A percentile compares a stretch with the other conserved stretches of the same genome.
phyloP scores from a whole-genome alignment of 2,888 invertebrate genomes.

The Eupithecia dodoneata region DNA sequence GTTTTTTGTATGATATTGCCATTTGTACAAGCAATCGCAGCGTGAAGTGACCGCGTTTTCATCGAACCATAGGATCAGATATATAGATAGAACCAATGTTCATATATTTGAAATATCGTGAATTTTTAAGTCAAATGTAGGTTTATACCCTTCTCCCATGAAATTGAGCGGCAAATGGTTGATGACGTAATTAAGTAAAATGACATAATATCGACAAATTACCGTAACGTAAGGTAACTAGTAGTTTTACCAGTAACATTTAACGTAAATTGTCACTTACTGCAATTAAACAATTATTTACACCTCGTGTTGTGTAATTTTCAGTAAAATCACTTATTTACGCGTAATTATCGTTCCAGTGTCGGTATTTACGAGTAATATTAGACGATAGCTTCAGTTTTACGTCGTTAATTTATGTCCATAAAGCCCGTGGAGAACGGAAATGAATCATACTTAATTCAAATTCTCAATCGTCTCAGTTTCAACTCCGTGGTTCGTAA shows the following conservation, averaged over 20 bases:
- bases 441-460: conserved; percentile 41
- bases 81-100: no score
- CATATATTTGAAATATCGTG: no score
- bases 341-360: conserved; percentile 10
- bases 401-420: conserved; percentile 28
- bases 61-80: not conserved
- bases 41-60: not conserved
- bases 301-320: not conserved
- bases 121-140: no score
- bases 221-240: not conserved
- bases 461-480: conserved; percentile 40
- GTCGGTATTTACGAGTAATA: conserved; percentile 15
- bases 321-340: not conserved
- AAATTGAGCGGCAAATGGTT: not conserved
- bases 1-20: not conserved
- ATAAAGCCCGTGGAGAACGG: conserved; percentile 33
- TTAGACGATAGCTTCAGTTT: conserved; percentile 18
- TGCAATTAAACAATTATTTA: conserved; percentile 5
- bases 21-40: not conserved
- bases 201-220: not conserved
- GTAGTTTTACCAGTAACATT: not conserved
- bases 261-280: not conserved
- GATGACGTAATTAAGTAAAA: not conserved
- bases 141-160: not conserved
- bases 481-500: conserved; percentile 38